Evolutionary conservation across 37 sponge, comb jelly and placozoan species (phyloP), one percentile per base, ranked within the genome.

Genomic region (Petrosia ficiformis): DNA sequence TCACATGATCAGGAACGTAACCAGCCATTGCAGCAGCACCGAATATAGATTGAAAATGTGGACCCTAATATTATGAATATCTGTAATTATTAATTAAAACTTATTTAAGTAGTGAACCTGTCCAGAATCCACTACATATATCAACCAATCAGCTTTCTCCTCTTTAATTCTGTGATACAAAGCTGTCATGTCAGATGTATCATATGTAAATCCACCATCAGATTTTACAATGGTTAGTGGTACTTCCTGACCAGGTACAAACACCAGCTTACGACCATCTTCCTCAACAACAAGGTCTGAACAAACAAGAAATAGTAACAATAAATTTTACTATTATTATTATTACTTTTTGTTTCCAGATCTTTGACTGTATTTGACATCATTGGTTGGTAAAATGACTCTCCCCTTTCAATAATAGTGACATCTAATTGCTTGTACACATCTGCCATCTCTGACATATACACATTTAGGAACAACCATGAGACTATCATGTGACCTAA

Each of bases 171-270:
- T 78, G 3, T 98, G 96, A 24, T 74, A 60, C 11, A 98, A 70
- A 37, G 99, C 99, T 19, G 99, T 82, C 66, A 98, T 61, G 69
- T 98, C 99, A 25, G 94, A 93, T 14, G 99, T 98, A 74, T 95
- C 99, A 68, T 98, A 98, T 11, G 99, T 95, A 71, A 77, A 95
- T 4, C 89, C 99, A 11, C 99, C 99, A 74, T 95, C 96, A 31
- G 89, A 88, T 73, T 98, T 98, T 25, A 83, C 93, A 19, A 98
- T 35, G 19, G 89, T 98, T 67, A 98, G 79, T 24, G 99, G 99
- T 25, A 78, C 68, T 8, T 81, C 32, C 26, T 80, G 44, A 14
- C 85, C 96, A 1, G 82, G 80, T 1, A 92, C 76, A 77, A 89
- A 89, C 73, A 94, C 67, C 71, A 97, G 39, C 59, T 85, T 90